phyloP scores from a whole-genome alignment of 2,888 invertebrate genomes.

The Salticus scenicus region DNA sequence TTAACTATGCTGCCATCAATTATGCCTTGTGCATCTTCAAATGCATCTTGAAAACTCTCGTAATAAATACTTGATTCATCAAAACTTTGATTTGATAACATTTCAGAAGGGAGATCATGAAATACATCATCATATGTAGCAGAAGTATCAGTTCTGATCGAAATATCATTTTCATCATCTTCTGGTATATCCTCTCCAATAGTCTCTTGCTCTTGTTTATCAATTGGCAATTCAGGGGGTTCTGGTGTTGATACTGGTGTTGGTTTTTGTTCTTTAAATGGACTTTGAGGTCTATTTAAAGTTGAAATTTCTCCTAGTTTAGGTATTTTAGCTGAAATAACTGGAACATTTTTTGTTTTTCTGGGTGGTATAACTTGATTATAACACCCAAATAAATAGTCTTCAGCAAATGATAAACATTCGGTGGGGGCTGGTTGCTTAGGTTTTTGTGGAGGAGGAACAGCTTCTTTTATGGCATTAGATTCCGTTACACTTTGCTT shows the following conservation, averaged over 20 bases:
- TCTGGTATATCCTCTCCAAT: not conserved
- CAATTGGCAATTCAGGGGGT: not conserved
- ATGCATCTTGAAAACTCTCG: not conserved
- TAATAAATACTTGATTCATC: not conserved
- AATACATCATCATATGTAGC: not conserved
- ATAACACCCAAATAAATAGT: conserved; percentile 65
- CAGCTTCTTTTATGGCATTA: not conserved
- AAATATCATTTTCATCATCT: not conserved
- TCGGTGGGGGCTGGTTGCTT: conserved; percentile 26
- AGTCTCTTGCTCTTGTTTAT: not conserved
- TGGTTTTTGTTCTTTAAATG: not conserved
- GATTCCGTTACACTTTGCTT: not conserved
- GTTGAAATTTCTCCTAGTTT: not conserved
- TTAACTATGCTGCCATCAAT: not conserved
- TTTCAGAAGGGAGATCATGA: not conserved
- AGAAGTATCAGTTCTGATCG: not conserved
- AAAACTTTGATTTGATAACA: not conserved
- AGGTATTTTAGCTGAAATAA: not conserved
- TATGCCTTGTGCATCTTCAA: conserved; percentile 1
- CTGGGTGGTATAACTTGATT: conserved; percentile 48
- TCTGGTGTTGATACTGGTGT: not conserved
- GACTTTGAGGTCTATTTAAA: not conserved
- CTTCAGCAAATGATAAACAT: conserved; percentile 57
- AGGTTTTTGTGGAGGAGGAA: not conserved
- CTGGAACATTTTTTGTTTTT: conserved; percentile 31